Conservation (phyloP, 1,140 invertebrate genomes). For the Drosophila simulans region DNA sequence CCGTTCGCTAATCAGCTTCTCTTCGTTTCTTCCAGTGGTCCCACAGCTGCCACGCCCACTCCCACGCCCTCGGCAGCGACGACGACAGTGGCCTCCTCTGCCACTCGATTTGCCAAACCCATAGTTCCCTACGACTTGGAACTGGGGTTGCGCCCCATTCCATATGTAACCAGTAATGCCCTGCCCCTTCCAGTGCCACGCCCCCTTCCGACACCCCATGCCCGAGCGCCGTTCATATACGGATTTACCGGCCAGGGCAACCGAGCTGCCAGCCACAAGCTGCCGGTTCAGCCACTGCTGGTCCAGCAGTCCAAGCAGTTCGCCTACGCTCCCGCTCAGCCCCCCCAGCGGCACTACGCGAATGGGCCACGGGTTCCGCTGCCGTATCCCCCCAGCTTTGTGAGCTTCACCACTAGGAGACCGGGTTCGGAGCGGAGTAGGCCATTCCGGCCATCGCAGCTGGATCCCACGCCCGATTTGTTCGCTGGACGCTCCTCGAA, state of each 20-base stretch:
- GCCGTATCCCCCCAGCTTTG: conserved; percentile 78
- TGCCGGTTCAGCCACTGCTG: background rate
- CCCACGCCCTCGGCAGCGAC: conserved; percentile 21
- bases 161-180: conserved; percentile 50
- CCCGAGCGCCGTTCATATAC: conserved; percentile 22
- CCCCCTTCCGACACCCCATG: conserved; percentile 22
- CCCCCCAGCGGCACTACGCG: conserved; percentile 55
- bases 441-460: conserved; percentile 62
- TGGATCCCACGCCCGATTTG: conserved; percentile 66
- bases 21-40: conserved; percentile 23
- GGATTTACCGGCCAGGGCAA: conserved; percentile 29
- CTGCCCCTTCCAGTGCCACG: conserved; percentile 25
- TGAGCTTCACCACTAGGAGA: conserved; percentile 69
- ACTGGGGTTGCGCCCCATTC: conserved; percentile 54
- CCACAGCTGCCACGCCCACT: conserved; percentile 47
- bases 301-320: conserved; percentile 72
- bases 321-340: conserved; percentile 49
- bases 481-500: conserved; percentile 67
- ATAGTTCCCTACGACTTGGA: conserved; percentile 74
- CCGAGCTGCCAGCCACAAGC: conserved; percentile 1
- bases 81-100: conserved; percentile 13
- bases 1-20: conserved; percentile 32
- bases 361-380: conserved; percentile 52
- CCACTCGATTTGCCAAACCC: conserved; percentile 46
- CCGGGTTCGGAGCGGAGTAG: conserved; percentile 21